These are phyloP conservation scores for Lepidocolaptes lacrymiger DNA, from an alignment of 2,797 vertebrate genomes.

Conservation along the genomic window DNA sequence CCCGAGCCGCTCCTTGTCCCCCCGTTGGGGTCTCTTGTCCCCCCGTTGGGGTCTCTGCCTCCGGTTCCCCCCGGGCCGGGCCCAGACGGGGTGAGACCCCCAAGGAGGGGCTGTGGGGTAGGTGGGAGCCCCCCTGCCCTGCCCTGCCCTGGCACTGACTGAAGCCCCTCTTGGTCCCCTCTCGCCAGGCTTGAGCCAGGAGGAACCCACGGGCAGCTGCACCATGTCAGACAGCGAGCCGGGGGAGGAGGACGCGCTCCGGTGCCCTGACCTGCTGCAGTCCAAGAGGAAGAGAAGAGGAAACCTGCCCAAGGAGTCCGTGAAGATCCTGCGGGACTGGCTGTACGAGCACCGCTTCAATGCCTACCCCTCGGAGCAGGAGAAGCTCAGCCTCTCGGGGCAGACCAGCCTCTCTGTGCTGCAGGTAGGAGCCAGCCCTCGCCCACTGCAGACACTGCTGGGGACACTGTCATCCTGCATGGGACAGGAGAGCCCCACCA, in stretches of 20 bases:
- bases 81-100: not conserved
- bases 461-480: rapidly evolving
- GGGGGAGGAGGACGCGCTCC: conserved; percentile 84
- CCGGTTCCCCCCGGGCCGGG: not conserved
- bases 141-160: not conserved
- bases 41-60: not conserved
- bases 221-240: conserved; percentile 89
- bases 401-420: conserved; percentile 92
- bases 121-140: not conserved
- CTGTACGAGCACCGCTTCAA: conserved; percentile 95
- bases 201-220: conserved; percentile 67
- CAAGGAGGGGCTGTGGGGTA: not conserved
- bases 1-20: too few relatives aligned
- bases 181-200: conserved; percentile 77
- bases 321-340: conserved; percentile 95
- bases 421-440: conserved; percentile 80
- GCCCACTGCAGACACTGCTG: rapidly evolving
- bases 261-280: conserved; percentile 82
- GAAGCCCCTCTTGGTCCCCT: not conserved
- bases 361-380: conserved; percentile 94
- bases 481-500: rapidly evolving
- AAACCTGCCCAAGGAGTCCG: conserved; percentile 94
- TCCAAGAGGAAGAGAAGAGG: conserved; percentile 91
- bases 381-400: conserved; percentile 90
- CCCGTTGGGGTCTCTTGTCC: not conserved